phyloP scores from a whole-genome alignment of 2,888 invertebrate genomes.

The Acholoe squamosa region DNA sequence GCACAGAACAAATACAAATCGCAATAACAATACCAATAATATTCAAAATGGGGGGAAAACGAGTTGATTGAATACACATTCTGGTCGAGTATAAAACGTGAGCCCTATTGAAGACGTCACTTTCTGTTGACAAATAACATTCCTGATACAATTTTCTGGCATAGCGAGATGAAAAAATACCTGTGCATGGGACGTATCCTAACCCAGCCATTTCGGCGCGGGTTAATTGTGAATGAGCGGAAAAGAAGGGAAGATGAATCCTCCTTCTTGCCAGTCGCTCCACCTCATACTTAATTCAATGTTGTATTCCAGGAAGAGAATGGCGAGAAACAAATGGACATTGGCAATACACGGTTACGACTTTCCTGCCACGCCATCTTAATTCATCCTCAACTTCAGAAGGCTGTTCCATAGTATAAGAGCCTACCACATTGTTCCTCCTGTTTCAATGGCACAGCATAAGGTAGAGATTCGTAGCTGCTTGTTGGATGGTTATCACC shows the following conservation, averaged over 20 bases:
- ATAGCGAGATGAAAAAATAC: not conserved
- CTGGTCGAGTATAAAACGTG: not conserved
- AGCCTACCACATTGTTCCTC: not conserved
- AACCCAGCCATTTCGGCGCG: not conserved
- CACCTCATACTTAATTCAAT: no score
- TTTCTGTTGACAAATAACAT: constrained; percentile 45
- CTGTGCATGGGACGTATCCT: constrained; percentile 6
- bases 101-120: not conserved
- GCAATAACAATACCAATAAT: constrained; percentile 1
- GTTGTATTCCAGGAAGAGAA: no score
- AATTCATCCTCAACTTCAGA: no score
- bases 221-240: not conserved
- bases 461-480: no score
- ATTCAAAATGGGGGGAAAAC: not conserved
- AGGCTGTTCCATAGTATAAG: not conserved
- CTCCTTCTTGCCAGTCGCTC: no score
- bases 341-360: no score
- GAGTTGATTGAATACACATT: not conserved
- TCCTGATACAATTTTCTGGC: not conserved
- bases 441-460: no score
- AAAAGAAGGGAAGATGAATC: not conserved
- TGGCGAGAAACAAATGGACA: no score
- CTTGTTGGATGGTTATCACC: no score
- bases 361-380: no score
- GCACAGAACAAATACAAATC: constrained; percentile 16